Base-by-base conservation (phyloP, 2,888 invertebrate genomes). In the Periphyllus acericola region DNA sequence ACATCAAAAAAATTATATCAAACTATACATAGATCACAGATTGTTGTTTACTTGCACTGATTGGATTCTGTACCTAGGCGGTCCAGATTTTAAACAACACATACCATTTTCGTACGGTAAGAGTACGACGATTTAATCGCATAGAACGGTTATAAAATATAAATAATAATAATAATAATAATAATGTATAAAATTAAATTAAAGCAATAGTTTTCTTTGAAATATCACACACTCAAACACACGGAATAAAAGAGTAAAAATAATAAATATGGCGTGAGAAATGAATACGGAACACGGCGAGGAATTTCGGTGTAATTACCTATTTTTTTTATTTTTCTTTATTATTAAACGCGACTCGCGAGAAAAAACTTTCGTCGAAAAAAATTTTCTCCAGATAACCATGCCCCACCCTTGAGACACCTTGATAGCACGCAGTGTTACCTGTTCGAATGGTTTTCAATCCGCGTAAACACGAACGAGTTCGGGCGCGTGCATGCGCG, bases 351-450 rank as follows among this genome's bases (percentile, higher is more conserved):
- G 81, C 36, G 32, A 81, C 74, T 81, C 72, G 81, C 36, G 32
- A 80, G 40, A 85, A 87, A 81, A 81, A 74, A 87, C 87, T 87
- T 87, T 87, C 87, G 87, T 87, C 75, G 87, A 87, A 74, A 80
- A 87, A 87, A 81, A 81, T 80, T 81, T 87, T 87, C 87, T 87
- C 87, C 87, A 87, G 87, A 87, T 87, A 87, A 87, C 87, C 74
- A 87, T 81, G 87, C 87, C 87, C 87, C 87, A 87, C 87, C 87
- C 87, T 87, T 66, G 80, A 83, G 87, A 66, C 87, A 87, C 74
- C 80, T 87, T 87, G 87, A 87, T 87, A 87, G 74, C 29, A 46
- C 19, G 81, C 87, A 87, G 87, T 87, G 87, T 87, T 87, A 81
- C 87, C 87, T 87, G 60, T 34, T 72, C 60, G 29, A 60, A 76